A percentile compares a stretch with the other conserved stretches of the same genome.
phyloP scores from a whole-genome alignment of 2,113 vertebrate species.

The Lathamus discolor region DNA sequence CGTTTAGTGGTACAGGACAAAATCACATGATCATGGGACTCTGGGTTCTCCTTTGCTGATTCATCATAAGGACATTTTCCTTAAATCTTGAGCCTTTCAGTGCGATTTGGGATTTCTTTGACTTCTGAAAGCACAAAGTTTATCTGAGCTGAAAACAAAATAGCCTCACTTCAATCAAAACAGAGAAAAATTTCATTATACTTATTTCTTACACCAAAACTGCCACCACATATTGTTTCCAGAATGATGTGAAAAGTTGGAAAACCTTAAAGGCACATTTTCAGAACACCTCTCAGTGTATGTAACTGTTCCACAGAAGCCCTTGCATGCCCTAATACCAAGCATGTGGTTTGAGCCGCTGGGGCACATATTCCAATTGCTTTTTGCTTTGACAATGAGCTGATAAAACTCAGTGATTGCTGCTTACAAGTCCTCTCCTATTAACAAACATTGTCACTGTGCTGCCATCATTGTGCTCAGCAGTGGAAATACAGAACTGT shows the following conservation, averaged over 20 bases:
- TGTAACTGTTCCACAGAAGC: neutral
- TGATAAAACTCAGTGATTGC: neutral
- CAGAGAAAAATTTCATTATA: neutral
- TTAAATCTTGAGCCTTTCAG: neutral
- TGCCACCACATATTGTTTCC: neutral
- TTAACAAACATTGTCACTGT: neutral
- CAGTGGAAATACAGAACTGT: neutral
- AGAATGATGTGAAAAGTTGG: neutral
- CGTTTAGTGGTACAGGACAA: neutral
- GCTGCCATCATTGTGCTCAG: neutral
- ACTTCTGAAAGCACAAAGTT: neutral
- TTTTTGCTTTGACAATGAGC: neutral
- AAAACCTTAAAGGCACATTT: neutral
- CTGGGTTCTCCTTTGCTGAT: neutral
- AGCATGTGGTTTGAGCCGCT: neutral
- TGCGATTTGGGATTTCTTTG: neutral
- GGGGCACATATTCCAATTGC: neutral
- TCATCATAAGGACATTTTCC: neutral
- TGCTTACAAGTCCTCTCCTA: neutral
- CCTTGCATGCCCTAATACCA: neutral
- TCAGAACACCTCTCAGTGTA: neutral
- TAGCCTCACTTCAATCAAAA: neutral
- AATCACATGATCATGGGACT: neutral
- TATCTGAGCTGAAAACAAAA: neutral
- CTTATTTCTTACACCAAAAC: neutral